Conservation (phyloP, 2,113 vertebrate species). For the Eptesicus fuscus region DNA sequence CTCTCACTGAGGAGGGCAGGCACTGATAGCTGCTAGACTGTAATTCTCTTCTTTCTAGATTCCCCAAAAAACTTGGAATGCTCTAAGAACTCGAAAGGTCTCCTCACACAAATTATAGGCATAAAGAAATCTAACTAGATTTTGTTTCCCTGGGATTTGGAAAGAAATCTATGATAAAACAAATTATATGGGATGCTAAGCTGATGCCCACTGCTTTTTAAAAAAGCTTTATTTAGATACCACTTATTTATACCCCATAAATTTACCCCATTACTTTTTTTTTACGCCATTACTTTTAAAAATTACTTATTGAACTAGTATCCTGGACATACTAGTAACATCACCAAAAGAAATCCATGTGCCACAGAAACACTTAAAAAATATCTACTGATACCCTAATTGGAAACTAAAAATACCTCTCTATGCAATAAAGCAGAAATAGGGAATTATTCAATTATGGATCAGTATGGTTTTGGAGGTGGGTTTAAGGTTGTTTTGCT, state of each 20-base stretch:
- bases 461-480: not conserved
- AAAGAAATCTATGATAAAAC: slow-evolving; percentile 20
- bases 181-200: slow-evolving; percentile 21
- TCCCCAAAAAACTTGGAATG: not conserved
- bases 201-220: not conserved
- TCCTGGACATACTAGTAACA: not conserved
- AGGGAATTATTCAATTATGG: not conserved
- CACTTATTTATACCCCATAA: not conserved
- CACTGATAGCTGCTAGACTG: not conserved
- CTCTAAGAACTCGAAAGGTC: not conserved
- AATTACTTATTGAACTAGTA: not conserved
- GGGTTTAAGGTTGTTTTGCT: not conserved
- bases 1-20: not conserved
- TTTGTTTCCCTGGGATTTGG: not conserved
- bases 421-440: not conserved
- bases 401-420: not conserved
- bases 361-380: not conserved
- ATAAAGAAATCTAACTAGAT: slow-evolving; percentile 30
- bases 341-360: slow-evolving; percentile 10
- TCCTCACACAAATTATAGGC: not conserved
- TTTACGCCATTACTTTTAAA: not conserved
- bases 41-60: not conserved
- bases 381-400: not conserved
- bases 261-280: not conserved
- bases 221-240: not conserved